Evolutionary conservation across 2,113 vertebrate genomes (phyloP).

Genomic region (Zosterops borbonicus): DNA sequence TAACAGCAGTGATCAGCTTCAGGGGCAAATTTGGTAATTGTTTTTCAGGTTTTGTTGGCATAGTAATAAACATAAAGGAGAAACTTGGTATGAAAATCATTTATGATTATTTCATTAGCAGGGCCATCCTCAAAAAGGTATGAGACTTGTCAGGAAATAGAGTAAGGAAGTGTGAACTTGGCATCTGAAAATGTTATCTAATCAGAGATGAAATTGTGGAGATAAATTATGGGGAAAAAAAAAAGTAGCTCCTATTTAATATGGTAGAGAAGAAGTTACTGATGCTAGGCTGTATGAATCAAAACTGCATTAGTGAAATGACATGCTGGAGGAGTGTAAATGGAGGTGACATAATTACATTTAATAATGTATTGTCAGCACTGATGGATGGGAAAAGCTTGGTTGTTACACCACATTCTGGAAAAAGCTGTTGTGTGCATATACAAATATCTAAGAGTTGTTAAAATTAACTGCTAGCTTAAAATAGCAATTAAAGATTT

Average conservation of each 20-base stretch:
- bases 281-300: neutral
- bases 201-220: neutral
- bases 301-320: neutral
- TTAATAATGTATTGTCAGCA: neutral
- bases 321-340: neutral
- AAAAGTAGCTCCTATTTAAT: neutral
- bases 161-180: neutral
- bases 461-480: neutral
- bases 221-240: neutral
- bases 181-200: neutral
- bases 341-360: neutral
- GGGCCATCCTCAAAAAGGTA: neutral
- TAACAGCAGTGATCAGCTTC: neutral
- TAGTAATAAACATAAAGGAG: neutral
- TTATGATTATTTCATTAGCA: neutral
- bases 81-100: neutral
- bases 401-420: neutral
- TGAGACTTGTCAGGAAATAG: neutral
- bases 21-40: neutral
- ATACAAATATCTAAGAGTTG: neutral
- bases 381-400: neutral
- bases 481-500: neutral
- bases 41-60: neutral
- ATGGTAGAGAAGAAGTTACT: neutral
- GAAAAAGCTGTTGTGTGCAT: neutral